Conservation (phyloP, 2,888 invertebrate genomes). For the Calliphora vomitoria region DNA sequence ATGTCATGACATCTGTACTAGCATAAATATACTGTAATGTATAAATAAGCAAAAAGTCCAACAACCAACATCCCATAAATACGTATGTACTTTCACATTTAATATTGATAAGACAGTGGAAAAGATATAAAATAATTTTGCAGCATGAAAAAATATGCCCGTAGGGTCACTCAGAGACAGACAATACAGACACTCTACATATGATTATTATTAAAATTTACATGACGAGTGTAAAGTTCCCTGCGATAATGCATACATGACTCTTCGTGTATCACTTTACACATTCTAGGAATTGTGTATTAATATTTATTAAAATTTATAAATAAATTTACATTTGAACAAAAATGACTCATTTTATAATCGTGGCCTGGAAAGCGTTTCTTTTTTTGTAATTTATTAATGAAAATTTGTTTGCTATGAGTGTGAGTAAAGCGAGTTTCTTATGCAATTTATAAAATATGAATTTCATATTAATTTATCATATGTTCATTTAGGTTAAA, state of each 20-base stretch:
- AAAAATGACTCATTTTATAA: conserved; percentile 45
- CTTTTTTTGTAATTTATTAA: conserved; percentile 22
- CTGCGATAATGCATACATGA: conserved; percentile 37
- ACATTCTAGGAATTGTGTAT: conserved; percentile 52
- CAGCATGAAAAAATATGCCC: background rate
- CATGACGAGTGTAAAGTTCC: conserved; percentile 46
- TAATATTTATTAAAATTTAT: conserved; percentile 50
- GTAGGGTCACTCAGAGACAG: conserved; percentile 20
- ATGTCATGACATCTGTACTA: conserved; percentile 44
- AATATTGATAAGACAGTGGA: background rate
- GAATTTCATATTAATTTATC: conserved; percentile 2
- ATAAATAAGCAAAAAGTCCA: background rate
- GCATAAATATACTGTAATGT: background rate
- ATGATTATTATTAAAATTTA: conserved; percentile 13
- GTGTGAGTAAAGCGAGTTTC: background rate
- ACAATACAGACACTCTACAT: conserved; percentile 4
- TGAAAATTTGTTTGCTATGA: background rate
- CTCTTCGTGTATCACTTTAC: conserved; percentile 41
- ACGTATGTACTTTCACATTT: background rate
- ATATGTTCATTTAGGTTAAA: background rate
- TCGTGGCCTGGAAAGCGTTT: background rate
- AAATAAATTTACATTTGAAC: conserved; percentile 27
- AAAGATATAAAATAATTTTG: conserved; percentile 13
- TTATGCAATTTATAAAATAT: conserved; percentile 1
- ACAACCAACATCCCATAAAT: background rate